phyloP scores from a whole-genome alignment of 2,888 invertebrate genomes.

The Atherix ibis region DNA sequence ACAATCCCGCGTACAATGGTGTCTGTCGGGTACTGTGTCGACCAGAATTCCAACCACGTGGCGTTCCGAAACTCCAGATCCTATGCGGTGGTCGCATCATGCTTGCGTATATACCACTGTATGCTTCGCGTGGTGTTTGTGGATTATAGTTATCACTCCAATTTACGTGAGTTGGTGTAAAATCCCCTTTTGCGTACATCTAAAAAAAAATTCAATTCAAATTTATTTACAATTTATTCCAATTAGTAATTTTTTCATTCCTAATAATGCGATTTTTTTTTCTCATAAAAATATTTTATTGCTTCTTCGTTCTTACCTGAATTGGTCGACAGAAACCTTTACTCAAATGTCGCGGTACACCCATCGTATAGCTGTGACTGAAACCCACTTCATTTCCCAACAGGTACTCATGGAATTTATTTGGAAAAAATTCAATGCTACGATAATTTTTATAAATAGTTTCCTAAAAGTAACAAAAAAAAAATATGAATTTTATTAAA shows the following conservation, averaged over 20 bases:
- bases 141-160: constrained; percentile 50
- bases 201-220: constrained; percentile 11
- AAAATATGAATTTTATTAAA: constrained; percentile 3
- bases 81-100: constrained; percentile 28
- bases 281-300: background rate
- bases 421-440: constrained; percentile 74
- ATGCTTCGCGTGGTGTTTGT: constrained; percentile 44
- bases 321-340: constrained; percentile 82
- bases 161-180: constrained; percentile 42
- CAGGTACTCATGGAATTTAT: constrained; percentile 84
- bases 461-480: constrained; percentile 43
- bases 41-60: constrained; percentile 22
- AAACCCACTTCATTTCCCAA: constrained; percentile 84
- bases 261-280: background rate
- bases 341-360: constrained; percentile 64
- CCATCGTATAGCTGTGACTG: constrained; percentile 72
- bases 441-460: constrained; percentile 74
- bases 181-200: constrained; percentile 46
- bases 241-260: background rate
- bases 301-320: constrained; percentile 31
- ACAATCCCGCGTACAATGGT: constrained; percentile 26
- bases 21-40: constrained; percentile 33
- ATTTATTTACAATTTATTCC: background rate
- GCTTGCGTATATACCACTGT: constrained; percentile 38
- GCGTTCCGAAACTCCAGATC: constrained; percentile 15